phyloP scores from a whole-genome alignment of 2,113 vertebrate species.

The Oreochromis niloticus region DNA sequence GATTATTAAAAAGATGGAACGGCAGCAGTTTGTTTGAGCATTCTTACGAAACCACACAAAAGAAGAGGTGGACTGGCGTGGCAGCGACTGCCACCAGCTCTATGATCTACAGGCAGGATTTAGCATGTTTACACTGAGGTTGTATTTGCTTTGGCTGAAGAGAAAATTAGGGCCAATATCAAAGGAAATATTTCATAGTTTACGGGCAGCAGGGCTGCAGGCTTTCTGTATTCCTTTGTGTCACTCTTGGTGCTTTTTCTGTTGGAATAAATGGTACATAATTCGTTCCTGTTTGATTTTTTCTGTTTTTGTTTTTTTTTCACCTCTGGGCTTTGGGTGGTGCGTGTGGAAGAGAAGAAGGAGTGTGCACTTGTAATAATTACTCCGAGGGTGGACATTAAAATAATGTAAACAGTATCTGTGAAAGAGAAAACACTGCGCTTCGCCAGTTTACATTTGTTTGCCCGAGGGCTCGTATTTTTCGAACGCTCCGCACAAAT shows the following conservation, averaged over 20 bases:
- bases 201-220: background rate
- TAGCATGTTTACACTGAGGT: background rate
- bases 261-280: background rate
- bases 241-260: background rate
- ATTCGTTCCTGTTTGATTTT: background rate
- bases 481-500: background rate
- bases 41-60: background rate
- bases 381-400: background rate
- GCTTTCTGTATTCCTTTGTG: background rate
- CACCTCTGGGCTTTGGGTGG: background rate
- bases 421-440: background rate
- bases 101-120: conserved; percentile 1
- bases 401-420: conserved; percentile 5
- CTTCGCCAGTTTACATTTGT: background rate
- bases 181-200: background rate
- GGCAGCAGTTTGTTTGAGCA: background rate
- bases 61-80: background rate
- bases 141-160: background rate
- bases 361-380: background rate
- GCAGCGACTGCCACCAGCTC: background rate
- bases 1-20: background rate
- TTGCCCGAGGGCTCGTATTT: background rate
- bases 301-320: background rate
- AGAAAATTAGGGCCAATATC: background rate
- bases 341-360: background rate